These are phyloP conservation scores for Epistrophe grossulariae DNA, from an alignment of 2,888 invertebrate species.

Conservation along the genomic window DNA sequence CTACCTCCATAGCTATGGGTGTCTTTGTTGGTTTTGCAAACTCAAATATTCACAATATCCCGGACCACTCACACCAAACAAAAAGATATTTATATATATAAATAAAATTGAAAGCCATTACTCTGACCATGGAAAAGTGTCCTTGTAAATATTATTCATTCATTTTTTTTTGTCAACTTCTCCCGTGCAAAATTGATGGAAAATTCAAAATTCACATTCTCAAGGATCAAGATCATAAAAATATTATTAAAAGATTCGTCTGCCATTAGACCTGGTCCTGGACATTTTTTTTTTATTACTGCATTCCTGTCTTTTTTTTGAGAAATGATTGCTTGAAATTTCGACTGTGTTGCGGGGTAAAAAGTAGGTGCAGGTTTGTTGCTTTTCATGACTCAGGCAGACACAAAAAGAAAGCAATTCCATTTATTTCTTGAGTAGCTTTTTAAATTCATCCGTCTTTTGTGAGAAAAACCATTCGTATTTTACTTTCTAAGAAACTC, in stretches of 20 bases:
- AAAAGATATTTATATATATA: background rate
- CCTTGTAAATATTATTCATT: slow-evolving; percentile 57
- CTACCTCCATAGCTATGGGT: background rate
- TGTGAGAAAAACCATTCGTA: slow-evolving; percentile 7
- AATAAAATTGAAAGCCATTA: slow-evolving; percentile 52
- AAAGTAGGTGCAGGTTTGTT: background rate
- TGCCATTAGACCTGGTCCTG: slow-evolving; percentile 58
- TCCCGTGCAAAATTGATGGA: slow-evolving; percentile 17
- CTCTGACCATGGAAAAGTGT: slow-evolving; percentile 46
- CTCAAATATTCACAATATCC: background rate
- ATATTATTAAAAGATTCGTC: slow-evolving; percentile 64
- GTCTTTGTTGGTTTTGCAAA: background rate
- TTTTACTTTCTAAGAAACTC: slow-evolving; percentile 38
- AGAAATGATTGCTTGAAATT: slow-evolving; percentile 2
- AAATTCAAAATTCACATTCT: slow-evolving; percentile 62
- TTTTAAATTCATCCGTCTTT: slow-evolving; percentile 64
- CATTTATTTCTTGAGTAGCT: slow-evolving; percentile 65
- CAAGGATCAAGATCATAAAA: slow-evolving; percentile 67
- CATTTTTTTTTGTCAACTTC: background rate
- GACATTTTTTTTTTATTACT: slow-evolving; percentile 23
- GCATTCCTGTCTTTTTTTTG: slow-evolving; percentile 8
- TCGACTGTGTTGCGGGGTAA: background rate
- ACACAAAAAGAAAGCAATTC: slow-evolving; percentile 56
- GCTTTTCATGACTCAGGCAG: slow-evolving; percentile 2
- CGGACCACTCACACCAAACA: background rate